A percentile compares a stretch with the other conserved stretches of the same genome.
These are phyloP conservation scores for Idaea biselata DNA, from an alignment of 2,888 invertebrate species.

Conservation along the genomic window DNA sequence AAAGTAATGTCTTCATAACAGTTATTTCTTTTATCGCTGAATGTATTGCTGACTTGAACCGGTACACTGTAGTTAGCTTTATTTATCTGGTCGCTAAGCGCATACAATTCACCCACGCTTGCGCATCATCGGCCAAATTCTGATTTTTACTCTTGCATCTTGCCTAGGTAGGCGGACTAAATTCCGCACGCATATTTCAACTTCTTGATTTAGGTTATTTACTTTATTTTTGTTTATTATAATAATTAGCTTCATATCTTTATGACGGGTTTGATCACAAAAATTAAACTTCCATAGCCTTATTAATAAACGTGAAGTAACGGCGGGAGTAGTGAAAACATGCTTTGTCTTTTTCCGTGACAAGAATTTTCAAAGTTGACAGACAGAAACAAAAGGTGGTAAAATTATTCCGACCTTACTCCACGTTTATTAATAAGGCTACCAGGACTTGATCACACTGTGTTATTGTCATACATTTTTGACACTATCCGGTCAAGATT, in stretches of 20 bases:
- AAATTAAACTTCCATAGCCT: no score
- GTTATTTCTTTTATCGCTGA: constrained; percentile 42
- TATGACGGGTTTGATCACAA: background rate
- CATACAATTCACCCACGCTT: constrained; percentile 55
- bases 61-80: constrained; percentile 48
- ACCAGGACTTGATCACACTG: no score
- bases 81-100: constrained; percentile 63
- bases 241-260: background rate
- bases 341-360: no score
- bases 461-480: no score
- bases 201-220: background rate
- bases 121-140: constrained; percentile 44
- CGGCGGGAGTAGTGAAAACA: no score
- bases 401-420: no score
- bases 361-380: no score
- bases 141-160: constrained; percentile 36
- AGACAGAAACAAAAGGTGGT: no score
- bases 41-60: constrained; percentile 39
- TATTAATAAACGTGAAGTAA: no score
- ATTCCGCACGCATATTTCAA: background rate
- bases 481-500: no score
- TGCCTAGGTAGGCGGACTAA: constrained; percentile 4
- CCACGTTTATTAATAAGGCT: no score
- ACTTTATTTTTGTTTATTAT: background rate
- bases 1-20: constrained; percentile 16